These are phyloP conservation scores for Lampris incognitus DNA, from an alignment of 2,113 vertebrate species.

Conservation along the genomic window DNA sequence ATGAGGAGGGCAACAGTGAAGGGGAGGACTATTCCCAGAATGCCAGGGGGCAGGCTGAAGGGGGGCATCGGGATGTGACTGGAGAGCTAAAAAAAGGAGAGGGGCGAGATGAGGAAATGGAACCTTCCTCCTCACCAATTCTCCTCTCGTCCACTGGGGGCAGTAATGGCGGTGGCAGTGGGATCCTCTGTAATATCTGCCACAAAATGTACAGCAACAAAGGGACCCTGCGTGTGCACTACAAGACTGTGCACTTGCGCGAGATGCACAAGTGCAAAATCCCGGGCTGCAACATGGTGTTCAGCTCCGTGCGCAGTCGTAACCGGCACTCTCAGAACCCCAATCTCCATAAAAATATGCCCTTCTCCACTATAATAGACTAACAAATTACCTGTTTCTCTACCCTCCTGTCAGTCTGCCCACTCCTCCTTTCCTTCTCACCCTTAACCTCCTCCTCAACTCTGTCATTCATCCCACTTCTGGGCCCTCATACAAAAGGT, in stretches of 20 bases:
- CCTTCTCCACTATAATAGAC: constrained; percentile 89
- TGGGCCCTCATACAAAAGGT: constrained; percentile 62
- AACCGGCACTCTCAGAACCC: constrained; percentile 99
- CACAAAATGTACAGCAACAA: constrained; percentile 99
- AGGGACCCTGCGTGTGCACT: constrained; percentile 97
- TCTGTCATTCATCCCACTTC: constrained; percentile 52
- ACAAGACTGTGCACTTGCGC: constrained; percentile 98
- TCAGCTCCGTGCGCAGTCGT: constrained; percentile 97
- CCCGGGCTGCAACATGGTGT: constrained; percentile 99
- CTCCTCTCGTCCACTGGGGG: constrained; percentile 86
- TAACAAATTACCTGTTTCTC: constrained; percentile 61
- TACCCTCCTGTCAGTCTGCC: constrained; percentile 59
- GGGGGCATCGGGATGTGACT: constrained; percentile 57
- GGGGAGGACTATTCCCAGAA: constrained; percentile 89
- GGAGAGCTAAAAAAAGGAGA: constrained; percentile 55
- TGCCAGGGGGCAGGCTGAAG: constrained; percentile 79
- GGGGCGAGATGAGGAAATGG: constrained; percentile 57
- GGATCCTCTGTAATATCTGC: constrained; percentile 98
- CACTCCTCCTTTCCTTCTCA: constrained; percentile 58
- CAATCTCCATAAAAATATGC: constrained; percentile 98
- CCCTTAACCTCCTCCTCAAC: constrained; percentile 57
- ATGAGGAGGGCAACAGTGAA: constrained; percentile 88
- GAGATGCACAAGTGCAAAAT: constrained; percentile 99
- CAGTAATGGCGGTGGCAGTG: constrained; percentile 86
- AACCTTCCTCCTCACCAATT: constrained; percentile 81